Percentiles rank a stretch among this genome's conserved stretches.
Evolutionary conservation across 2,888 invertebrate genomes (phyloP).

Genomic region (Timema cristinae): DNA sequence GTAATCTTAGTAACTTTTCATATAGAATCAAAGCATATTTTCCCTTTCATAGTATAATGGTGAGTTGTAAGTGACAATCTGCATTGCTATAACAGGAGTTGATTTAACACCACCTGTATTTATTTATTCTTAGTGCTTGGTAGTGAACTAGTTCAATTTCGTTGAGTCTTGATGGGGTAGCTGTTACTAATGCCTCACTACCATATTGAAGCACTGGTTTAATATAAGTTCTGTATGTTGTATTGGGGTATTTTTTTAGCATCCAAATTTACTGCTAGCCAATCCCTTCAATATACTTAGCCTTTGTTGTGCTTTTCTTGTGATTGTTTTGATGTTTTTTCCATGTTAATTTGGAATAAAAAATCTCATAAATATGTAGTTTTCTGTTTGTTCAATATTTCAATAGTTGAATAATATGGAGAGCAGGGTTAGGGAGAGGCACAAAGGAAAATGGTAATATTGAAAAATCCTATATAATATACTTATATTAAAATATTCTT

Average conservation of each 20-base stretch:
- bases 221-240: constrained; percentile 1
- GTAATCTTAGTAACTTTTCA: too few species aligned
- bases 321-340: not conserved
- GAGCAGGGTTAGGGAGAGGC: not conserved
- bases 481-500: too few species aligned
- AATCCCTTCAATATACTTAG: constrained; percentile 7
- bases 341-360: constrained; percentile 12
- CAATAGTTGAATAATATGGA: not conserved
- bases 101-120: too few species aligned
- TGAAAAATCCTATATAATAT: too few species aligned
- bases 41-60: too few species aligned
- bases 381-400: not conserved
- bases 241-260: not conserved
- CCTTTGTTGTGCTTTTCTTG: constrained; percentile 8
- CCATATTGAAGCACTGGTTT: not conserved
- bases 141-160: too few species aligned
- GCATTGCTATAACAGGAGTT: too few species aligned
- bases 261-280: constrained; percentile 9
- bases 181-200: too few species aligned
- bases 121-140: too few species aligned
- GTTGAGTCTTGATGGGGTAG: too few species aligned
- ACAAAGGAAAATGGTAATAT: not conserved
- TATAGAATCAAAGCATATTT: too few species aligned
- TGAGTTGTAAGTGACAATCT: too few species aligned
- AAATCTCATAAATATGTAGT: not conserved